Evolutionary conservation across 2,888 invertebrate genomes (phyloP).

Genomic region (Alitta virens): DNA sequence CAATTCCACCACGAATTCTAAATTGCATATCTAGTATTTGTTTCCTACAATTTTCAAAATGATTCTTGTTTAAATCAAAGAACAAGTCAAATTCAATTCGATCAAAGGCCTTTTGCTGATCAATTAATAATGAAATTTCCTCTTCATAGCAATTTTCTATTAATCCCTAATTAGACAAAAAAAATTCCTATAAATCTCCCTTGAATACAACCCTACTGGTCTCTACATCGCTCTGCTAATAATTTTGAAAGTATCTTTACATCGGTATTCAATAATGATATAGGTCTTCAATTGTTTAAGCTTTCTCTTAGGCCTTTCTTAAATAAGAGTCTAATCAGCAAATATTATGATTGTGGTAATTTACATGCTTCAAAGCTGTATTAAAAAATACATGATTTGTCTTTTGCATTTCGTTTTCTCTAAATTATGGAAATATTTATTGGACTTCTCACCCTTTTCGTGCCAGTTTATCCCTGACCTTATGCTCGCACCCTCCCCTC

Average conservation of each 20-base stretch:
- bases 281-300: not conserved
- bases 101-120: not conserved
- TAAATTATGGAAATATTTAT: not conserved
- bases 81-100: too few relatives aligned
- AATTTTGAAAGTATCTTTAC: not conserved
- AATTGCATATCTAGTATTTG: too few relatives aligned
- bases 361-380: not conserved
- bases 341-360: not conserved
- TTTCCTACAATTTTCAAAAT: too few relatives aligned
- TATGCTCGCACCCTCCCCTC: not conserved
- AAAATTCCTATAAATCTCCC: not conserved
- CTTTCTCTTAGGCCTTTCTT: not conserved
- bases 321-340: not conserved
- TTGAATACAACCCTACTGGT: not conserved
- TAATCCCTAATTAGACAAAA: not conserved
- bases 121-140: not conserved
- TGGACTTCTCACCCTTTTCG: not conserved
- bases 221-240: not conserved
- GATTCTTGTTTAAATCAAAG: too few relatives aligned
- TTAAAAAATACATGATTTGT: not conserved
- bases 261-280: not conserved
- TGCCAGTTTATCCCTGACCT: not conserved
- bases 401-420: not conserved
- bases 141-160: not conserved
- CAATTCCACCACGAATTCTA: too few relatives aligned